phyloP scores from a whole-genome alignment of 2,113 vertebrate genomes.

The Prolemur simus region DNA sequence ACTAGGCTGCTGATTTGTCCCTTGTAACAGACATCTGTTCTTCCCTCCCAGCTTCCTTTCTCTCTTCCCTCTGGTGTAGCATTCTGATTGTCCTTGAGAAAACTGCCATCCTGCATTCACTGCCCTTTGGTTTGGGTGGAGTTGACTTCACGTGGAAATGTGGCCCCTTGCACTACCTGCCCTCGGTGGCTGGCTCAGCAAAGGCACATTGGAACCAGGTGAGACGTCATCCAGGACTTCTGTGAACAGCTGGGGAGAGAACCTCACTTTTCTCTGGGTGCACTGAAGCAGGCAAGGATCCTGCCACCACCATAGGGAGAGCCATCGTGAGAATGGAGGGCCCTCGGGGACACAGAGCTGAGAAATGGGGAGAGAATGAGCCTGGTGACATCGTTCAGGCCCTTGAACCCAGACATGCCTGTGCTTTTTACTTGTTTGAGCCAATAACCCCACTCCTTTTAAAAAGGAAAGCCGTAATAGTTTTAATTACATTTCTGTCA shows the following conservation, averaged over 20 bases:
- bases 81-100: not conserved
- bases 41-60: not conserved
- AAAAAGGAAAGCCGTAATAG: not conserved
- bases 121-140: not conserved
- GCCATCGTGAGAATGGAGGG: too few relatives aligned
- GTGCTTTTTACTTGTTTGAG: not conserved
- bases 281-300: not conserved
- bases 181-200: not conserved
- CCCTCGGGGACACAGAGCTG: not conserved
- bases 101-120: not conserved
- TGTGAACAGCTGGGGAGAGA: too few relatives aligned
- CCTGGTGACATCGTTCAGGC: not conserved
- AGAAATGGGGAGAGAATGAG: not conserved
- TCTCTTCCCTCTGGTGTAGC: not conserved
- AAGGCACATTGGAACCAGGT: not conserved
- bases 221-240: not conserved
- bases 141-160: not conserved
- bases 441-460: not conserved
- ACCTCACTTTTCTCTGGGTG: not conserved
- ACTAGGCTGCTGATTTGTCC: not conserved
- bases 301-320: not conserved
- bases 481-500: conserved; percentile 22
- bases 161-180: not conserved
- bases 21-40: not conserved
- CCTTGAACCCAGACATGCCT: not conserved